Base-by-base conservation (phyloP, 1,140 invertebrate genomes). In the Lethocerus indicus region DNA sequence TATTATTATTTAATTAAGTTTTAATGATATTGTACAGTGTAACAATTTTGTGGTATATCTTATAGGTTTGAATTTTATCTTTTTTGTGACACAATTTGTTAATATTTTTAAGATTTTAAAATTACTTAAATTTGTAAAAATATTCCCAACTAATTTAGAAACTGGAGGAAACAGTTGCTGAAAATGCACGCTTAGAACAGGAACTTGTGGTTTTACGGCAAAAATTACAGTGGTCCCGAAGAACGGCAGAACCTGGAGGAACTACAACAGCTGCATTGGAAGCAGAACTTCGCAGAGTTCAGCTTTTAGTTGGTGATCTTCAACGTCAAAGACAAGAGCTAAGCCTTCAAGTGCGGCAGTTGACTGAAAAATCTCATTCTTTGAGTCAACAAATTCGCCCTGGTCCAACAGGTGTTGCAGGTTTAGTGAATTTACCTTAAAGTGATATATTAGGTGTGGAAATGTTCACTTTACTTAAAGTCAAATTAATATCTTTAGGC, bases 121-220 rank as follows among this genome's bases (percentile, higher is more conserved):
- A 39, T 39, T 3, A 39, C 23, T 39, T 6, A 2, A 39, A 20
- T 9, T 21, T n/a, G 23, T 21, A 16, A 20, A 39, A 39, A 39
- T 20, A 20, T 39, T 20, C 16, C 36, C 23, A 16, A 20, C 46
- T 53, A 54, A 63, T 66, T 18, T 63, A 87, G 83, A 86, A 87
- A 76, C 64, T 93, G 49, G 88, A 93, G 64, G 86, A 88, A 61
- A 89, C 84, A 1, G 84, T 88, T 14, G 83, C 84, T 1, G 87
- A 89, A 52, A 91, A 90, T 63, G 83, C 83, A 9, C 75, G 83
- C 7, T 63, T 91, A 27, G 89, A 93, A 63, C 83, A 89, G 56
- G 87, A 92, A 61, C 66, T 92, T 51, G 74, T 88, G 21, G 73
- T 89, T 18, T 64, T 92, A 21, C 72, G 86, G 6, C 85, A 87